Conservation (phyloP, 2,888 invertebrate species). For the Apamea crenata region DNA sequence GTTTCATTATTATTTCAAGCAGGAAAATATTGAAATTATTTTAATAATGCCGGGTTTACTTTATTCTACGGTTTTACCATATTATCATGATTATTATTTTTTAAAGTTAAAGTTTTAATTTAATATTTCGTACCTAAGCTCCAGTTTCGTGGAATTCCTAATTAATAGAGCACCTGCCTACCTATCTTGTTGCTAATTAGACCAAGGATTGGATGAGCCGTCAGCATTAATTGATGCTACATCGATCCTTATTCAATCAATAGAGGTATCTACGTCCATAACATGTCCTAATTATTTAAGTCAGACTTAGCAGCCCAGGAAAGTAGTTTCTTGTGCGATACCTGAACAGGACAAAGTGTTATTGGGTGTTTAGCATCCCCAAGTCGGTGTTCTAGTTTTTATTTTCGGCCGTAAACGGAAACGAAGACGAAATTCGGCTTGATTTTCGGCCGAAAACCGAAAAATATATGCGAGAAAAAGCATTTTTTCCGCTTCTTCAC, state of each 20-base stretch:
- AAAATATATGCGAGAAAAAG: not conserved
- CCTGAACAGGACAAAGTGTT: not conserved
- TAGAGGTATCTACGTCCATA: not conserved
- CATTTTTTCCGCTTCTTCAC: not conserved
- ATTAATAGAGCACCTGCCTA: not conserved
- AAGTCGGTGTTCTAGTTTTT: not conserved
- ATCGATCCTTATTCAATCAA: constrained; percentile 3
- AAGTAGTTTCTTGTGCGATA: not conserved
- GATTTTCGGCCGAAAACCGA: not conserved
- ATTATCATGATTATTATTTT: constrained; percentile 2
- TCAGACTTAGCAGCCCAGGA: not conserved
- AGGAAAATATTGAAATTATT: constrained; percentile 11
- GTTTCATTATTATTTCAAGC: constrained; percentile 12
- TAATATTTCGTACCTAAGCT: not conserved
- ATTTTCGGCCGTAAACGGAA: not conserved
- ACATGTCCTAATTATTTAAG: too few species aligned
- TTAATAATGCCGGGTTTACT: constrained; percentile 4
- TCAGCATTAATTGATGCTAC: constrained; percentile 5
- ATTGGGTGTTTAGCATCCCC: not conserved
- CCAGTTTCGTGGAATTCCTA: not conserved
- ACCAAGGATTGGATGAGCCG: not conserved
- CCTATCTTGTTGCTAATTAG: constrained; percentile 10
- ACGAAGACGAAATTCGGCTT: not conserved
- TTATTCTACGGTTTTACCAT: not conserved
- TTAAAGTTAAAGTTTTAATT: not conserved